phyloP scores from a whole-genome alignment of 1,140 invertebrate genomes.

The Contarinia nasturtii region DNA sequence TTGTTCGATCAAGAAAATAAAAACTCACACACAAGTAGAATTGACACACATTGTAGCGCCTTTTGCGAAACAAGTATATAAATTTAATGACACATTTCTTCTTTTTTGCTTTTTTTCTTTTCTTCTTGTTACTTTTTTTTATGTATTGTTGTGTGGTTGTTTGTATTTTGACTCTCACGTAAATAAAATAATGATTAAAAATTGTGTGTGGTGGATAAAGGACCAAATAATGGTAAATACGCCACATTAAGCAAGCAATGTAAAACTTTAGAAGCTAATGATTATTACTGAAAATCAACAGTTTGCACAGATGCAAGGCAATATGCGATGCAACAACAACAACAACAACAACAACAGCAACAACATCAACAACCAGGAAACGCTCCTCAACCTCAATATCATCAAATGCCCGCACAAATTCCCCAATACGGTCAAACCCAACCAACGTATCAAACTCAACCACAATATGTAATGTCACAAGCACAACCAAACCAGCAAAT shows the following conservation, averaged over 20 bases:
- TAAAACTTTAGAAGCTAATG: conserved; percentile 79
- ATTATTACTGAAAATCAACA: conserved; percentile 77
- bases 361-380: conserved; percentile 11
- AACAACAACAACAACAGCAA: conserved; percentile 13
- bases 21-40: too few species aligned
- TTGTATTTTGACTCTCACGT: too few species aligned
- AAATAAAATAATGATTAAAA: background rate
- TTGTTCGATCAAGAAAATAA: too few species aligned
- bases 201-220: conserved; percentile 7
- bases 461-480: background rate
- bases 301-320: conserved; percentile 18
- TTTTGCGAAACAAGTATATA: background rate
- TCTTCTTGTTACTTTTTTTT: background rate
- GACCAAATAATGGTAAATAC: conserved; percentile 62
- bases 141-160: background rate
- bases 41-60: background rate
- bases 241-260: conserved; percentile 85
- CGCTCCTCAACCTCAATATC: conserved; percentile 8
- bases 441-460: too few species aligned
- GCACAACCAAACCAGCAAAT: conserved; percentile 23
- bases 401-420: conserved; percentile 1
- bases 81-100: too few species aligned
- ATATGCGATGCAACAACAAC: background rate
- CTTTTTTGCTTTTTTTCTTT: too few species aligned
- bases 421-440: background rate